A percentile compares a stretch with the other conserved stretches of the same genome.
These are phyloP conservation scores for Bradypodion ventrale DNA, from an alignment of 2,797 vertebrate genomes.

Conservation along the genomic window DNA sequence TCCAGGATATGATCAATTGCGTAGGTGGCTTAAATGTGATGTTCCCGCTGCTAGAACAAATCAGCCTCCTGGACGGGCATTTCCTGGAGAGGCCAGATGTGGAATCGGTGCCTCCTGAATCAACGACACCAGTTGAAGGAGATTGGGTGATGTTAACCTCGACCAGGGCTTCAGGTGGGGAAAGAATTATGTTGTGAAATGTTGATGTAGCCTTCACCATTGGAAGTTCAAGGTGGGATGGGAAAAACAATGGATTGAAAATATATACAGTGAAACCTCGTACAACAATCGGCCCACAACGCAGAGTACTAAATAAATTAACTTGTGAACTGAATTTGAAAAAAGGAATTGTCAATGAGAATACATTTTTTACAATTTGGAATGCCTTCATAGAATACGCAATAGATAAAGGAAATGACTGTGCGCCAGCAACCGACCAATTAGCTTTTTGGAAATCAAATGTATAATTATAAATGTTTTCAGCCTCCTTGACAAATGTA, in stretches of 20 bases:
- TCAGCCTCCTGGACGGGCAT: conserved; percentile 79
- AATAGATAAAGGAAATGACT: no score
- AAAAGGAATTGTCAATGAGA: no score
- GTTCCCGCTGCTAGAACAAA: conserved; percentile 92
- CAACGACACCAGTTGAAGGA: conserved; percentile 84
- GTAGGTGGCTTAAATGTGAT: conserved; percentile 90
- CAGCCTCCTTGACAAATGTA: no score
- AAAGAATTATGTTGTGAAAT: conserved; percentile 22
- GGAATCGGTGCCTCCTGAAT: conserved; percentile 81
- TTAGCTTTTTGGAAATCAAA: no score
- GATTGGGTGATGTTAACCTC: conserved; percentile 90
- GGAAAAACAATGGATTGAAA: background rate
- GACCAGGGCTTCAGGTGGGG: conserved; percentile 90
- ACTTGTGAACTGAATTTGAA: no score
- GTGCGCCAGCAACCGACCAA: no score
- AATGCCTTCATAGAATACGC: no score
- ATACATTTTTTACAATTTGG: no score
- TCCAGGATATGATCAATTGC: conserved; percentile 95
- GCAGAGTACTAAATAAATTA: no score
- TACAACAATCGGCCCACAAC: no score
- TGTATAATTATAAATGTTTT: no score
- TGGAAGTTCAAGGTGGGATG: background rate
- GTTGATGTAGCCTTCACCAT: background rate
- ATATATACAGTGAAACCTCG: no score
- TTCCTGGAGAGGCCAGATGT: conserved; percentile 64